Evolutionary conservation across 2,797 vertebrate genomes (phyloP), one percentile per base, ranked within the genome.

Genomic region (Trachops cirrhosus): DNA sequence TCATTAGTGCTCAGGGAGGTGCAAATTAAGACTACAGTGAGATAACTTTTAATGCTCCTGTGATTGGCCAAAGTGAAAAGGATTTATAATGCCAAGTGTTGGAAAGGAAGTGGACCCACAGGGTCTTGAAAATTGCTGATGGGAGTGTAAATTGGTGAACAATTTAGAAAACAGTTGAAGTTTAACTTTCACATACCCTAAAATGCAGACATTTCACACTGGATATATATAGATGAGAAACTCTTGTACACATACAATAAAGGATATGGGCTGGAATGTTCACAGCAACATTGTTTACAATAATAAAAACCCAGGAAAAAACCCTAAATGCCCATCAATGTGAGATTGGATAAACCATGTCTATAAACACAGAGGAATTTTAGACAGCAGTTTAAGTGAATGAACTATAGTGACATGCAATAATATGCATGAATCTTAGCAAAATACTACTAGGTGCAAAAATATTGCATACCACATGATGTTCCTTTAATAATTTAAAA

Each of bases 381-480:
- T 88, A 90, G 26, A 70, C 1, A 85, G 46, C 52, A 85, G 48
- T 91, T 93, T 71, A 71, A 95, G 73, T 82, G 44, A 87, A 68
- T 24, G n/a, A 88, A 78, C 46, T 34, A n/a, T 1, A 64, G 59
- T 64, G 29, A 32, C 29, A 32, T 15, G 29, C 12, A 64, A 64
- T 64, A 64, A 64, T 64, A 52, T 39, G 10, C 41, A 14, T 71
- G n/a, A 67, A 90, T 87, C 26, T 73, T 64, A 79, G 71, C 32
- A 92, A 71, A 90, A 86, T 78, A 88, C 59, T 24, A 46, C 52
- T 32, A 62, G 64, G 50, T 67, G 39, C 54, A 85, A 87, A 90
- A 62, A 78, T 34, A 85, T 6, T 94, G 18, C 70, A 41, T 37
- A 6, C 8, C 70, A 52, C 9, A 15, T 41, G 18, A 44, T 73